Base-by-base conservation (phyloP, 2,113 vertebrate species). In the Oreochromis niloticus region DNA sequence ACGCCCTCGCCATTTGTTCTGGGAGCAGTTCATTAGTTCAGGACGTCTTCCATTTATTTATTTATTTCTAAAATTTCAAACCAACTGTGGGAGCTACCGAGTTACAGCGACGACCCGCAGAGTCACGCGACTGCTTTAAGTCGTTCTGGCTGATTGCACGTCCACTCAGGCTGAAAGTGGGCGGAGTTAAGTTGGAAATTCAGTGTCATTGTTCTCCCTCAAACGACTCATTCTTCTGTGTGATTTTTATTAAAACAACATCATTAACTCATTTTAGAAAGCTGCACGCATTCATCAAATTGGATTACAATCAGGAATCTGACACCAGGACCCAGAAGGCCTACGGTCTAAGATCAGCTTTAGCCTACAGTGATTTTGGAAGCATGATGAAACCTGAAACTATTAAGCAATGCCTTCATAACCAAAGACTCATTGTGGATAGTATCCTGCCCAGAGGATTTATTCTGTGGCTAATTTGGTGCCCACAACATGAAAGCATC, bases 401-500 rank as follows among this genome's bases (percentile, higher is more conserved):
- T 17, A 4, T 9, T 52, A 46, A 36, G 1, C 14, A 43, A 43
- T 1, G 34, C 24, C 34, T 81, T 56, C 59, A 24, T 46, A 46
- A 39, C 0, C 46, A 71, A 34, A 2, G 13, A 19, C 22, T 12
- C 7, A 24, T 75, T 56, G 0, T 56, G 34, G 17, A 0, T 6
- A 41, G n/a, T 43, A 39, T 34, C 46, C 66, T 54, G 54, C 66
- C 22, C 7, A 12, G 12, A 78, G 46, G 55, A 6, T n/a, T 71
- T 0, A 14, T 48, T 57, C 50, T 54, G 54, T 41, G 39, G 71
- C 46, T 79, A 32, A 80, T 68, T 87, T 50, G 41, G 39, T 0
- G 30, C 19, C 39, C 10, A 8, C 5, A 22, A 24, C 16, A 54
- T 19, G 3, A 36, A 34, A 12, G 8, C 24, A 6, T 39, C 17